These are phyloP conservation scores for Prunella himalayana DNA, from an alignment of 2,113 vertebrate species.

Conservation along the genomic window DNA sequence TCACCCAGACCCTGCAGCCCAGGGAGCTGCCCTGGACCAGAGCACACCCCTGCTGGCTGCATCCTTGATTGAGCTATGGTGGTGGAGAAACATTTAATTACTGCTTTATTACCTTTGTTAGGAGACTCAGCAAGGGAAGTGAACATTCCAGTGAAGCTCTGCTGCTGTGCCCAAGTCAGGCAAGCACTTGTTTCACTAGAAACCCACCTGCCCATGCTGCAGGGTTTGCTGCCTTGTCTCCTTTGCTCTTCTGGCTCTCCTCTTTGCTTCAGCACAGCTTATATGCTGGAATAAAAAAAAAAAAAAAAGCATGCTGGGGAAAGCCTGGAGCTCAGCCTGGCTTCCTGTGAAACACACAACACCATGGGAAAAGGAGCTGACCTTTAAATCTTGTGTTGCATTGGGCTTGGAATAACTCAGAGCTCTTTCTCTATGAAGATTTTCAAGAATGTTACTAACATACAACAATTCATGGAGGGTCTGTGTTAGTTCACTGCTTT, in stretches of 20 bases:
- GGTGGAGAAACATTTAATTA: neutral
- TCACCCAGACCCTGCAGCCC: fast-evolving
- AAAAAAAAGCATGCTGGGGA: neutral
- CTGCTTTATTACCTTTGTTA: neutral
- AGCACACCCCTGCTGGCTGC: neutral
- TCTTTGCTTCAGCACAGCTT: neutral
- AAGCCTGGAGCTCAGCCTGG: neutral
- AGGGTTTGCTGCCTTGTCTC: neutral
- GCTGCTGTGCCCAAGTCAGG: neutral
- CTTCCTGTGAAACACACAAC: neutral
- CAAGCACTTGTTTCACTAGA: neutral
- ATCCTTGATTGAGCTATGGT: neutral
- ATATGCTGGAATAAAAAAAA: neutral
- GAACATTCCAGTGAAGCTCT: neutral
- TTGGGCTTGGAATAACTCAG: neutral
- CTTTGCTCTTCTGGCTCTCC: neutral
- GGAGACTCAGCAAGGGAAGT: neutral
- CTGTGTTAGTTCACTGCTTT: neutral
- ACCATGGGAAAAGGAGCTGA: neutral
- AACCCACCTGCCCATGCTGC: neutral
- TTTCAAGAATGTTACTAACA: neutral
- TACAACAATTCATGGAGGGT: neutral
- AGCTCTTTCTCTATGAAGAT: neutral
- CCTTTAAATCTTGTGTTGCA: neutral
- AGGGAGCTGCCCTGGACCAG: neutral